Evolutionary conservation across 2,888 invertebrate species (phyloP).

Genomic region (Hipparchia sbordonii): DNA sequence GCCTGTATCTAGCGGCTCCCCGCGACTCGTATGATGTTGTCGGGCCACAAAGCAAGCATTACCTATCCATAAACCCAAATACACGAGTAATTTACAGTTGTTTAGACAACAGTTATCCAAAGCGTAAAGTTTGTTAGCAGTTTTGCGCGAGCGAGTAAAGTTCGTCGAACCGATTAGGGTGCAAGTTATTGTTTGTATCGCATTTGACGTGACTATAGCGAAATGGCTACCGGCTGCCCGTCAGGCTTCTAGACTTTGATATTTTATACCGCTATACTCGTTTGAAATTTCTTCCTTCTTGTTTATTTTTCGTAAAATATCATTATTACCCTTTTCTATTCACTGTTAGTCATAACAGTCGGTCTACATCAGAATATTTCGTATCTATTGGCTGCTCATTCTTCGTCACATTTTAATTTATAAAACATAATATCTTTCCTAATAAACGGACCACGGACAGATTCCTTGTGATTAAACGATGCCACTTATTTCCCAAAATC

Average conservation of each 20-base stretch:
- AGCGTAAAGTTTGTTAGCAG: constrained; percentile 20
- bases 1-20: too few relatives aligned
- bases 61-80: constrained; percentile 6
- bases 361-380: neutral
- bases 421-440: too few relatives aligned
- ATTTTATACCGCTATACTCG: constrained; percentile 18
- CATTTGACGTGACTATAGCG: constrained; percentile 23
- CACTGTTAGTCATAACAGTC: neutral
- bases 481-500: too few relatives aligned
- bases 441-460: too few relatives aligned
- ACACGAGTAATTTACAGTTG: constrained; percentile 4
- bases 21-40: too few relatives aligned
- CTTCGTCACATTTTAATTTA: neutral
- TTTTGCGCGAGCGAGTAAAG: constrained; percentile 13
- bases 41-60: neutral
- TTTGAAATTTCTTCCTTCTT: neutral
- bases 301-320: constrained; percentile 9
- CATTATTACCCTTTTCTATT: neutral
- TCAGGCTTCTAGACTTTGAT: constrained; percentile 18
- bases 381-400: neutral
- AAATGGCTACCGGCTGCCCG: constrained; percentile 5
- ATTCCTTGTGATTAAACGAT: too few relatives aligned
- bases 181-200: constrained; percentile 17
- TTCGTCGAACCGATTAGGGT: constrained; percentile 23
- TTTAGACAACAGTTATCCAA: constrained; percentile 10